Conservation (phyloP, 2,113 vertebrate species). For the Nothoprocta pentlandii region DNA sequence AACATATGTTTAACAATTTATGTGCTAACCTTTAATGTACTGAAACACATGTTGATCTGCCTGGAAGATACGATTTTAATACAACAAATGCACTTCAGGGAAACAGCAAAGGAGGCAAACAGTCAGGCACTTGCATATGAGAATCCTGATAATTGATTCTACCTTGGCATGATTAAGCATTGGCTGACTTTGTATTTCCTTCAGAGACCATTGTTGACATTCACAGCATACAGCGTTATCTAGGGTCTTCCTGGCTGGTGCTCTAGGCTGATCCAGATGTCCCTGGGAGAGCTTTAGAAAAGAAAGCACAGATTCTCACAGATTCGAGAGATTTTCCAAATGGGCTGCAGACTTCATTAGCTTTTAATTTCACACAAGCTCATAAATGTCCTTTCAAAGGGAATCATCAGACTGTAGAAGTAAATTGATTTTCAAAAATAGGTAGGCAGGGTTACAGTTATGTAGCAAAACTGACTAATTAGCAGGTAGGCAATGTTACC, state of each 20-base stretch:
- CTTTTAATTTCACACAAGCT: constrained; percentile 58
- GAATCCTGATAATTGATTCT: background rate
- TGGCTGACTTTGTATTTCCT: background rate
- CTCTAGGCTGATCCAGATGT: background rate
- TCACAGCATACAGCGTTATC: background rate
- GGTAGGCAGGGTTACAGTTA: background rate
- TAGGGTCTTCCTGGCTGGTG: background rate
- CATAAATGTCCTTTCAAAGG: constrained; percentile 45
- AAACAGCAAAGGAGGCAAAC: background rate
- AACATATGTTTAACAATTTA: background rate
- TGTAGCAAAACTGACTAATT: constrained; percentile 45
- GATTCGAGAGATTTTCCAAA: constrained; percentile 17
- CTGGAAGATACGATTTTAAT: background rate
- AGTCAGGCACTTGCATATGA: background rate
- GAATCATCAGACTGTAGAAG: background rate
- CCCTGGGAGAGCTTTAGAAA: background rate
- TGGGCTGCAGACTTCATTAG: constrained; percentile 35
- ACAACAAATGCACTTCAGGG: background rate
- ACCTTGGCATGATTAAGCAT: background rate
- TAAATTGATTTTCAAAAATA: constrained; percentile 49
- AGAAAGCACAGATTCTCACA: background rate
- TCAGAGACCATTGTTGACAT: background rate
- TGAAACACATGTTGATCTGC: background rate
- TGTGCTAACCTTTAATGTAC: background rate
- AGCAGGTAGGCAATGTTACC: background rate